Conservation (phyloP, 2,888 invertebrate genomes). For the Cordilura impudica region DNA sequence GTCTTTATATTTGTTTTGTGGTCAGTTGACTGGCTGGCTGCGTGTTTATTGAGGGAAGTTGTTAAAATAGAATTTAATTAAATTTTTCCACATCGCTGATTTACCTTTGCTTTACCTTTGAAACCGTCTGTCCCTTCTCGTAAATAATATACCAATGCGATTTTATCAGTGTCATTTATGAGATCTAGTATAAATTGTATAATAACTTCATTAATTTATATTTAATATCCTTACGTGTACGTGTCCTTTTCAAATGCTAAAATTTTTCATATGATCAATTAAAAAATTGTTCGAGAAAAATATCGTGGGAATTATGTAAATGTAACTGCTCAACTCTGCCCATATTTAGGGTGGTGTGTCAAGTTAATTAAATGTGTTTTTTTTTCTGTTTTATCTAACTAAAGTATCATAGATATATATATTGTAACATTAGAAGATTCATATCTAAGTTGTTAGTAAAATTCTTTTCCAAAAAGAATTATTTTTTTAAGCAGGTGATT, state of each 20-base stretch:
- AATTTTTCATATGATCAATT: background rate
- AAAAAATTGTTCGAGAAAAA: background rate
- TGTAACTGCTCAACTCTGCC: no score
- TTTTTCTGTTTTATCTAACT: slow-evolving; percentile 4
- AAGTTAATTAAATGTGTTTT: slow-evolving; percentile 47
- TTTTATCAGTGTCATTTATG: slow-evolving; percentile 37
- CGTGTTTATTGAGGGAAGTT: background rate
- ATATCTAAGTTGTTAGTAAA: slow-evolving; percentile 31
- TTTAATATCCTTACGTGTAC: slow-evolving; percentile 23
- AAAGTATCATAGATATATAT: slow-evolving; percentile 35
- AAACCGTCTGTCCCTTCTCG: background rate
- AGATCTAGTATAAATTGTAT: background rate
- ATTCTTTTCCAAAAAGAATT: slow-evolving; percentile 1
- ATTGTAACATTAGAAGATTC: slow-evolving; percentile 38
- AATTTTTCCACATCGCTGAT: slow-evolving; percentile 49
- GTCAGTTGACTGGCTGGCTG: slow-evolving; percentile 5
- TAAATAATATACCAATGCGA: slow-evolving; percentile 52
- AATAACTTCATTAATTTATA: slow-evolving; percentile 54
- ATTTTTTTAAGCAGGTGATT: slow-evolving; percentile 48
- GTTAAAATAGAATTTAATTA: slow-evolving; percentile 27
- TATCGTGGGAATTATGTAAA: slow-evolving; percentile 60
- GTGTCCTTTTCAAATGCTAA: background rate
- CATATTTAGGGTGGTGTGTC: slow-evolving; percentile 8
- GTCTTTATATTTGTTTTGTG: slow-evolving; percentile 38
- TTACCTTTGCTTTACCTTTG: background rate